Percentiles rank a stretch among this genome's conserved stretches.
These are phyloP conservation scores for Abrostola tripartita DNA, from an alignment of 2,888 invertebrate species.

Conservation along the genomic window DNA sequence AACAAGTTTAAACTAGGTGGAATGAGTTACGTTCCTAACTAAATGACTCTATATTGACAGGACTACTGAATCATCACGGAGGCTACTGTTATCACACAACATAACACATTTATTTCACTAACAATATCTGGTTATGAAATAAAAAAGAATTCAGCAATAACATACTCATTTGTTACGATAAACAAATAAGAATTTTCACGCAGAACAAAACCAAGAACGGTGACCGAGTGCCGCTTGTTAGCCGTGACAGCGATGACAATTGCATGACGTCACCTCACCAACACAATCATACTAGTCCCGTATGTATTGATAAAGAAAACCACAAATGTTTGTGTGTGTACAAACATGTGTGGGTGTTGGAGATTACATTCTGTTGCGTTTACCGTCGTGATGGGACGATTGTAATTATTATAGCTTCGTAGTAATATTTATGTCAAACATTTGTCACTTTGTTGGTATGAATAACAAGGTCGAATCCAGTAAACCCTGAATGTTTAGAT, in stretches of 20 bases:
- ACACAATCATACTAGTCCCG: slow-evolving; percentile 56
- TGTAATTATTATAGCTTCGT: slow-evolving; percentile 57
- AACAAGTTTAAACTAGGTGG: slow-evolving; percentile 36
- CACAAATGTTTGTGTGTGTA: slow-evolving; percentile 67
- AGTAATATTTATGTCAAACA: slow-evolving; percentile 40
- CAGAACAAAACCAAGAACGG: slow-evolving; percentile 62
- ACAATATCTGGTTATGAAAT: slow-evolving; percentile 6
- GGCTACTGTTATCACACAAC: background rate
- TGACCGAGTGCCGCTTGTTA: slow-evolving; percentile 80
- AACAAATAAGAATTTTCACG: slow-evolving; percentile 58
- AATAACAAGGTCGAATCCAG: slow-evolving; percentile 41
- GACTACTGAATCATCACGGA: slow-evolving; percentile 3
- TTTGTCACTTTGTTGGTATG: slow-evolving; percentile 41
- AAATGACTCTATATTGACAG: slow-evolving; percentile 19
- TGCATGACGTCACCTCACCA: slow-evolving; percentile 81
- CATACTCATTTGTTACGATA: slow-evolving; percentile 43
- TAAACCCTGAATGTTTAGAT: slow-evolving; percentile 35
- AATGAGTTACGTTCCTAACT: slow-evolving; percentile 8
- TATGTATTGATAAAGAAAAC: slow-evolving; percentile 72
- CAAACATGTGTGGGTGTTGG: slow-evolving; percentile 68
- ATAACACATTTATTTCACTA: slow-evolving; percentile 19
- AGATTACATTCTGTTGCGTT: slow-evolving; percentile 67
- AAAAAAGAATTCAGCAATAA: slow-evolving; percentile 29
- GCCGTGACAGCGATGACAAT: slow-evolving; percentile 86
- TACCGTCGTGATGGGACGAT: slow-evolving; percentile 60